Evolutionary conservation across 2,113 vertebrate species (phyloP).

Genomic region (Oryzias melastigma): DNA sequence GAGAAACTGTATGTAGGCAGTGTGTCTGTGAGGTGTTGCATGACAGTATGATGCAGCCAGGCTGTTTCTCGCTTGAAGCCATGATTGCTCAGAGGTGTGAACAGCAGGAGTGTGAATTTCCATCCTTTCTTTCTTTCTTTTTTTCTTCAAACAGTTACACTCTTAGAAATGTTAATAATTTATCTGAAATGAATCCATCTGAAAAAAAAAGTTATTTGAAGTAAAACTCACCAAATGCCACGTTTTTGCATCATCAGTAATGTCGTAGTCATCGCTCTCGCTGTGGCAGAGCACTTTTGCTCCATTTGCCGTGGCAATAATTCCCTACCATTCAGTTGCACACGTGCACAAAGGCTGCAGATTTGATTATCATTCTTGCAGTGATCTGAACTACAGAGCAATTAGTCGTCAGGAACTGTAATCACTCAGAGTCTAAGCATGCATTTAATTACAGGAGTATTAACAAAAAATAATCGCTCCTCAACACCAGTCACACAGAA

Average conservation of each 20-base stretch:
- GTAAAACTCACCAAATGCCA: constrained; percentile 15
- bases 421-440: constrained; percentile 69
- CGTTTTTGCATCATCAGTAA: neutral
- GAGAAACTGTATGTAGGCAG: constrained; percentile 27
- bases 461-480: constrained; percentile 71
- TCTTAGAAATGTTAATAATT: constrained; percentile 21
- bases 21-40: constrained; percentile 41
- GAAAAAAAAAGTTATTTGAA: constrained; percentile 4
- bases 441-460: constrained; percentile 76
- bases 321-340: constrained; percentile 35
- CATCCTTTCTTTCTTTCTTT: constrained; percentile 1
- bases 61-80: constrained; percentile 34
- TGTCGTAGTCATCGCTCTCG: neutral
- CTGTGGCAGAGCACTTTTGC: constrained; percentile 8
- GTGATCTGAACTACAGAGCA: constrained; percentile 54
- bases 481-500: constrained; percentile 65
- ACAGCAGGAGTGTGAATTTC: constrained; percentile 40
- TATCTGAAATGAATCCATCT: neutral
- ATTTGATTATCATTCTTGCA: constrained; percentile 61
- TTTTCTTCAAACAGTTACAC: neutral
- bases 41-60: constrained; percentile 30
- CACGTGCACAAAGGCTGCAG: constrained; percentile 30
- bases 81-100: constrained; percentile 37
- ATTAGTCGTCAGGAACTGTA: constrained; percentile 66
- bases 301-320: constrained; percentile 7